Base-by-base conservation (phyloP, 2,797 vertebrate genomes). In the Myoxocephalus aenaeus region DNA sequence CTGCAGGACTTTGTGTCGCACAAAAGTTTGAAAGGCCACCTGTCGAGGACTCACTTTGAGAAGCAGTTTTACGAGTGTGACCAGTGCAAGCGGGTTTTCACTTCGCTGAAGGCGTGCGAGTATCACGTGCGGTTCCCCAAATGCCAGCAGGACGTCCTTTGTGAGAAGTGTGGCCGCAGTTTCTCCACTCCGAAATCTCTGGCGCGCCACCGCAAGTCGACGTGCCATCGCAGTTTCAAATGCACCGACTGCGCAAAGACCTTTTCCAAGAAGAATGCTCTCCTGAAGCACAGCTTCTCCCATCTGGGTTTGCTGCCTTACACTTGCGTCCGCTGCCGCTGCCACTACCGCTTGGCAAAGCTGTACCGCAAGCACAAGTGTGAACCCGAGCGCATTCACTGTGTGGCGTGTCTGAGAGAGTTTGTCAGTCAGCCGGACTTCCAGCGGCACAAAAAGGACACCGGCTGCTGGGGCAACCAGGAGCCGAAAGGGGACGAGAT, bases 251-350 rank as follows among this genome's bases (percentile, higher is more conserved):
- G 96, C 53, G 29, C 87, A 5, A 74, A 86, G 78, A 84, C 66
- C 0, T 96, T 95, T 58, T 63, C 73, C 2, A 94, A 84, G 61
- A 96, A 95, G 79, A 92, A 87, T 2, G 81, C 90, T 3, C 93
- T 96, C 27, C 91, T 96, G 38, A 94, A 91, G 25, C 95, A 96
- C 91, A 96, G 95, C 91, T 96, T 96, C 88, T 89, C 92, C 18
- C 95, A 96, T 57, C 90, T 95, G 0, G 95, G 95, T 14, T 59
- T 96, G 76, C 70, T 95, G 87, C 94, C 95, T 0, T 96, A 95
- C 87, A 96, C 95, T 12, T 96, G 95, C 51, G 2, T 95, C 2
- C 92, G 91, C 42, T 96, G 95, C 84, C 90, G 69, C 73, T 82
- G 90, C 15, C 95, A 96, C 87, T 96, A 95, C 82, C 94, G 94